Evolutionary conservation across 2,797 vertebrate genomes (phyloP).

Genomic region (Euphonia xanthogaster): DNA sequence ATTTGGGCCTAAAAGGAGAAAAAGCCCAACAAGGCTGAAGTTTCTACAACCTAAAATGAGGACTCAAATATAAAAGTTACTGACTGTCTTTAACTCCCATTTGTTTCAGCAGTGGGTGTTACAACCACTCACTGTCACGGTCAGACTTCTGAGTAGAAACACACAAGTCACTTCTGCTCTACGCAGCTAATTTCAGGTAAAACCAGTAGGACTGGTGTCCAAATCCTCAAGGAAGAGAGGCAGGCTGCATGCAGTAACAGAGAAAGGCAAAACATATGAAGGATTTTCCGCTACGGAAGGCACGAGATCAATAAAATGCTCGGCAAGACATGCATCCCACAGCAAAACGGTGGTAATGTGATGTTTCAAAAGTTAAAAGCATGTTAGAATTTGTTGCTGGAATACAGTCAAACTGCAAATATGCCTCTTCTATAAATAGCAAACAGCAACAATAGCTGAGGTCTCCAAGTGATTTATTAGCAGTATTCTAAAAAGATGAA

Average conservation of each 20-base stretch:
- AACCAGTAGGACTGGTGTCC: not conserved
- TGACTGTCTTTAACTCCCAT: not conserved
- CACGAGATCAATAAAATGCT: not conserved
- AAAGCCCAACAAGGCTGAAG: not conserved
- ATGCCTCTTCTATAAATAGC: constrained; percentile 17
- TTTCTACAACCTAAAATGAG: not conserved
- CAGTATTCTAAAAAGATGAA: constrained; percentile 47
- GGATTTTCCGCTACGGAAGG: not conserved
- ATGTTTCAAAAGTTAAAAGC: constrained; percentile 1
- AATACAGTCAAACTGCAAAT: constrained; percentile 24
- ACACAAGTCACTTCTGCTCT: not conserved
- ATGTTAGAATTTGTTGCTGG: constrained; percentile 9
- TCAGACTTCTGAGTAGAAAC: not conserved
- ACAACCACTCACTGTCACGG: not conserved
- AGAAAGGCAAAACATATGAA: not conserved
- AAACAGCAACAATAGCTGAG: constrained; percentile 31
- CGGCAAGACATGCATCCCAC: not conserved
- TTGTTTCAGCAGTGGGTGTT: fast-evolving
- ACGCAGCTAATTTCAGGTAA: not conserved
- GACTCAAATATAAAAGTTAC: not conserved
- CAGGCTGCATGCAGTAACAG: not conserved
- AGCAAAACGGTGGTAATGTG: not conserved
- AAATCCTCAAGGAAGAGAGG: not conserved
- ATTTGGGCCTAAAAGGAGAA: not conserved
- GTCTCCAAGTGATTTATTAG: constrained; percentile 60